Base-by-base conservation (phyloP, 53 echinoderm and acorn worm species). In the Echinometra lucunter region DNA sequence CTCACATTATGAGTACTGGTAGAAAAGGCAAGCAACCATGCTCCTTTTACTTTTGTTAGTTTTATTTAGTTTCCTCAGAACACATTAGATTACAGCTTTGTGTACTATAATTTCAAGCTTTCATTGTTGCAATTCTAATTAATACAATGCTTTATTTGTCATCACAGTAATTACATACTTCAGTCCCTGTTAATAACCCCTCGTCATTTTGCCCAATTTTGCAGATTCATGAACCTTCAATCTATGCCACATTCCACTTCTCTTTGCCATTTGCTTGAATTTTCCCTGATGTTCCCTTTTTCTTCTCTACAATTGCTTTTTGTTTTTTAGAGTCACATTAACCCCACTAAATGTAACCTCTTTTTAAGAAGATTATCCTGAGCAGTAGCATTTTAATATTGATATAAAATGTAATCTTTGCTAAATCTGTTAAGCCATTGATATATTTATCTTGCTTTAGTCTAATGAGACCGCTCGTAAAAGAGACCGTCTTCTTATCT, bases 401-500 rank as follows among this genome's bases (percentile, higher is more conserved):
- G 85, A 27, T 28, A n/a, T 13, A 49, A 85, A 49, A 85, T 45
- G 10, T 49, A 49, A 85, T 85, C 85, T 53, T 28, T 85, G 47
- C 47, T 85, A 85, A 85, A 28, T 11, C 85, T 28, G n/a, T 47
- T 42, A 47, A 45, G 49, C 45, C 30, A 21, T 49, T 85, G 47
- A 85, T 85, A 83, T 44, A 85, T 49, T 47, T 85, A 45, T 49
- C 49, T 85, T 81, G 2, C 27, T 45, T 32, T 42, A 5, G 1
- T 47, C 53, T 85, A n/a, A 85, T 27, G 28, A 85, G 49, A 49
- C 85, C 85, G 85, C 85, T 85, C 49, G 49, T 28, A 85, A 85
- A n/a, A 85, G 85, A 37, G 85, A 30, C 81, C 89, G 66, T 89
- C 89, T 89, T 58, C 38, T 58, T 38, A 58, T 60, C 89, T 89